phyloP scores from a whole-genome alignment of 2,888 invertebrate genomes.

The Drosophila anceps region DNA sequence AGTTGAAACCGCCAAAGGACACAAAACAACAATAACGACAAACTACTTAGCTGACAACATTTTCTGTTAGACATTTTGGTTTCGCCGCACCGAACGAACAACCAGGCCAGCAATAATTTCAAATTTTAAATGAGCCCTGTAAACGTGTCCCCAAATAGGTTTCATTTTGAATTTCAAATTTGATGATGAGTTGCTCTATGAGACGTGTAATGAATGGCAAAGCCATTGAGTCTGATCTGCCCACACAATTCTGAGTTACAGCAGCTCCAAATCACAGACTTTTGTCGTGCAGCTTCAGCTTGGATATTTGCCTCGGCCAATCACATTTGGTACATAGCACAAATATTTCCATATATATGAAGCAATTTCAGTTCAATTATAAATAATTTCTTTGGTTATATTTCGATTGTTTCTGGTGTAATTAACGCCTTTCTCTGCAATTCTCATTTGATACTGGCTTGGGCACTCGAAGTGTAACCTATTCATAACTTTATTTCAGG shows the following conservation, averaged over 20 bases:
- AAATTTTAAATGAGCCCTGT: slow-evolving; percentile 32
- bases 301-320: neutral
- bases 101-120: slow-evolving; percentile 25
- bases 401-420: neutral
- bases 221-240: neutral
- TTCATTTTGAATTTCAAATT: slow-evolving; percentile 8
- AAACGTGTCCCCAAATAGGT: slow-evolving; percentile 15
- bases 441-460: neutral
- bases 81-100: slow-evolving; percentile 8
- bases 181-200: slow-evolving; percentile 9
- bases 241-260: neutral
- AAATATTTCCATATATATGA: neutral
- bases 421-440: neutral
- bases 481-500: neutral
- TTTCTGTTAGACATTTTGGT: slow-evolving; percentile 30
- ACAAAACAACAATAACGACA: slow-evolving; percentile 36
- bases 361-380: neutral
- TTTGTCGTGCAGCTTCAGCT: neutral
- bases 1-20: slow-evolving; percentile 49
- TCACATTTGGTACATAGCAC: neutral
- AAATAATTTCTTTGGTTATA: too few species aligned
- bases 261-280: neutral
- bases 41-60: slow-evolving; percentile 51
- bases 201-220: slow-evolving; percentile 9
- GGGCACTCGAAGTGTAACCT: neutral